Base-by-base conservation (phyloP, 2,113 vertebrate genomes). In the Neolamprologus caudopunctatus region DNA sequence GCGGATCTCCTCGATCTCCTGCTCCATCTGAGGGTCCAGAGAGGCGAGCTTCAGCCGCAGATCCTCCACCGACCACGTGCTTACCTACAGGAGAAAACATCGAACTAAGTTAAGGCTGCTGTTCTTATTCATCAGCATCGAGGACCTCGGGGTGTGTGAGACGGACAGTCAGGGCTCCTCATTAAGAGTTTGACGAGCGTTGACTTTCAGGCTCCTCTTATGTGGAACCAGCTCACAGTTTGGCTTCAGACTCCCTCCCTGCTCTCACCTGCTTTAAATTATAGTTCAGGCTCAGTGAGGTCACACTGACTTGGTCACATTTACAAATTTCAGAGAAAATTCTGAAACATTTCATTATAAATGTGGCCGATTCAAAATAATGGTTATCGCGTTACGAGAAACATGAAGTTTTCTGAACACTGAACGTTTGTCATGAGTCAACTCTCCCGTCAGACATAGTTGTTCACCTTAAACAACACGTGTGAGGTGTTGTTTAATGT, bases 21-120 rank as follows among this genome's bases (percentile, higher is more conserved):
- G 98, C 94, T 99, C 98, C 98, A 99, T 99, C 97, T 98, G 97
- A 85, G 98, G 98, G 91, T 98, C 98, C 35, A 99, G 97, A 12
- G 98, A 97, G 8, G 95, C 92, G 2, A 99, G 97, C 81, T 97
- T 95, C 87, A 94, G 92, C 88, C 97, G 97, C 2, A 99, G 97
- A 83, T 99, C 98, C 78, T 98, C 97, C 19, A 98, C 98, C 0
- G 97, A 97, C 98, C 98, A 99, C 1, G 96, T 94, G 58, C 97
- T 97, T n/a, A 99, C 96, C 98, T 97, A 40, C 1, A 73, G 4
- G 47, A 5, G 83, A 4, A 53, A 2, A 84, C 47, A 58, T 1
- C 1, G 9, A n/a, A 50, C 37, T 19, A 19, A 3, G 71, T 78
- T 50, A 73, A 45, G 68, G 21, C 21, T 42, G 66, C 66, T 42